A percentile compares a stretch with the other conserved stretches of the same genome.
Evolutionary conservation across 1,140 invertebrate genomes (phyloP).

Genomic region (Aphidius ervi): DNA sequence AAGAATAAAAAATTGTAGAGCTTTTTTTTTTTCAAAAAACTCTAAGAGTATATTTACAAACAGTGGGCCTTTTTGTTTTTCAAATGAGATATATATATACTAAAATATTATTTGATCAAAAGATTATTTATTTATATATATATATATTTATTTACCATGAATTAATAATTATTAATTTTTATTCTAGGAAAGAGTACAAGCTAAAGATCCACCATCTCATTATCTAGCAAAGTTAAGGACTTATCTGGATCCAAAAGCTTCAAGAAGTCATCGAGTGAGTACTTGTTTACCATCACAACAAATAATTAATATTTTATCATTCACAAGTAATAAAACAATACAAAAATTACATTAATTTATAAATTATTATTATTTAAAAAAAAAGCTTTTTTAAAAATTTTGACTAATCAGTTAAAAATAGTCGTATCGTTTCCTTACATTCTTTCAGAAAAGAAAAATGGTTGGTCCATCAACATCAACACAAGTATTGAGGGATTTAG

Average conservation of each 20-base stretch:
- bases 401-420: constrained; percentile 43
- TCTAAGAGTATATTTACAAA: no score
- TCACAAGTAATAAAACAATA: no score
- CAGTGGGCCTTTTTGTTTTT: no score
- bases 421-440: constrained; percentile 53
- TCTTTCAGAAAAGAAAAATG: constrained; percentile 92
- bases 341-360: no score
- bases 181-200: constrained; percentile 90
- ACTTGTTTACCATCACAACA: neutral
- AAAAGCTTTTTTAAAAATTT: constrained; percentile 10
- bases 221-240: constrained; percentile 91
- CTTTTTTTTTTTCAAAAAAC: no score
- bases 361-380: constrained; percentile 11
- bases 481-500: constrained; percentile 93
- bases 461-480: constrained; percentile 96
- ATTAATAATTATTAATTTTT: constrained; percentile 25
- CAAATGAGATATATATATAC: no score
- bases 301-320: no score
- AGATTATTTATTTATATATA: neutral
- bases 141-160: neutral
- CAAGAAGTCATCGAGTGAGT: constrained; percentile 87
- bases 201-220: constrained; percentile 91
- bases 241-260: constrained; percentile 93
- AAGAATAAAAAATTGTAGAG: no score
- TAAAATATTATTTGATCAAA: no score